These are phyloP conservation scores for Metallyticus violacea DNA, from an alignment of 2,888 invertebrate genomes.

Conservation along the genomic window DNA sequence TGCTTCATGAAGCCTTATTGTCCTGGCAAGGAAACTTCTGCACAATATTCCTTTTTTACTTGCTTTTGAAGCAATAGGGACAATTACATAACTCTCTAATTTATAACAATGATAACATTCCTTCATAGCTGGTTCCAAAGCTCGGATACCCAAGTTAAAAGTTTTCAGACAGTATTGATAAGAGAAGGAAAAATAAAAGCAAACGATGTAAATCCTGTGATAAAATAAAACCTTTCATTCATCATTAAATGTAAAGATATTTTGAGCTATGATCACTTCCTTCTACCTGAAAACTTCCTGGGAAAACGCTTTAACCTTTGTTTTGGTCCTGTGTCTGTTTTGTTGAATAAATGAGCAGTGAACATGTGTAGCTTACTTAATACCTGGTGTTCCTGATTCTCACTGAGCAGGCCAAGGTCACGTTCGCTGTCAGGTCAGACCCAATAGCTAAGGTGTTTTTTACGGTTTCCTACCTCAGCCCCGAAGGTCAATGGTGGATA, in stretches of 20 bases:
- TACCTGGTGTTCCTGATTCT: background rate
- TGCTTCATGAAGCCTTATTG: no score
- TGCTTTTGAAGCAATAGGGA: no score
- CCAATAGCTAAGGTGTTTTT: background rate
- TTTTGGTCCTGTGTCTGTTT: background rate
- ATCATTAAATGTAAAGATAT: background rate
- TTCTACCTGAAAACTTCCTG: background rate
- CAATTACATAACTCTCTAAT: no score
- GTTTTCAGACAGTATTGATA: no score
- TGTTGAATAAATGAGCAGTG: background rate
- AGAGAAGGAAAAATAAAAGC: background rate
- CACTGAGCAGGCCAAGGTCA: background rate
- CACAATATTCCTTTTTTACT: no score
- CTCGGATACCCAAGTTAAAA: no score
- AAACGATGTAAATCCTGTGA: background rate
- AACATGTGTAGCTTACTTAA: background rate
- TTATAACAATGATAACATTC: no score
- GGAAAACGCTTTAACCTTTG: background rate
- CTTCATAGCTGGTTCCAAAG: no score
- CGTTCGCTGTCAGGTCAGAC: background rate
- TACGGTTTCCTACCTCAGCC: background rate
- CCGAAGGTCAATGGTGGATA: background rate
- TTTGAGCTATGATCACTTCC: background rate
- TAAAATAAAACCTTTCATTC: background rate
- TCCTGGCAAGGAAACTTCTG: no score